phyloP scores from a whole-genome alignment of 2,888 invertebrate species.

The Rhagophthalmus giganteus region DNA sequence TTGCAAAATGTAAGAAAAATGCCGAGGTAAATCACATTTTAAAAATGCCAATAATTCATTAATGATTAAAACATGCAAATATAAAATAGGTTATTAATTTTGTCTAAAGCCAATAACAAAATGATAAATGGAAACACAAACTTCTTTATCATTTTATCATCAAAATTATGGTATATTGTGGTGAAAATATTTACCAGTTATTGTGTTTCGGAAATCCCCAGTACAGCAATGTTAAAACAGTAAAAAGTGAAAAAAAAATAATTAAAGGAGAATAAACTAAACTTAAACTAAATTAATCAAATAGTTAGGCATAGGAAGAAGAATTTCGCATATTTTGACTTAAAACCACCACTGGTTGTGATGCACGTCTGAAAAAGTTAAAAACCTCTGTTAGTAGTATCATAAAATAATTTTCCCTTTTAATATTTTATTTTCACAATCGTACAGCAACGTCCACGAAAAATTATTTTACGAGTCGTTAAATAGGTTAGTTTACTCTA shows the following conservation, averaged over 20 bases:
- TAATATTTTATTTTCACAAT: background rate
- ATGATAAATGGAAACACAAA: background rate
- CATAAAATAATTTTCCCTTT: constrained; percentile 30
- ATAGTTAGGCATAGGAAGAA: constrained; percentile 43
- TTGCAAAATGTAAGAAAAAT: no score
- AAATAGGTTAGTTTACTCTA: constrained; percentile 12
- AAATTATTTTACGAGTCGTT: constrained; percentile 26
- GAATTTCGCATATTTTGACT: constrained; percentile 40
- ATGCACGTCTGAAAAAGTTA: constrained; percentile 48
- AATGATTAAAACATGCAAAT: no score
- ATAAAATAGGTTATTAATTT: no score
- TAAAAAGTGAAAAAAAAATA: constrained; percentile 20
- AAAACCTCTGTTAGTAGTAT: constrained; percentile 29
- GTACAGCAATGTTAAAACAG: constrained; percentile 26
- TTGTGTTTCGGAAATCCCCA: constrained; percentile 22
- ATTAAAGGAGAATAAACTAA: constrained; percentile 18
- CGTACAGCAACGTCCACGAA: constrained; percentile 3
- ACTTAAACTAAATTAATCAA: constrained; percentile 33
- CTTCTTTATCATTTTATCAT: background rate
- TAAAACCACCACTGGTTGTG: constrained; percentile 36
- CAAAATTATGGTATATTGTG: background rate
- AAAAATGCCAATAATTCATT: no score
- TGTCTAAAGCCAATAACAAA: no score
- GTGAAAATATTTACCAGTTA: constrained; percentile 24
- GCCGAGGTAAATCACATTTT: no score